These are phyloP conservation scores for Cotesia glomerata DNA, from an alignment of 1,140 invertebrate species.

Conservation along the genomic window DNA sequence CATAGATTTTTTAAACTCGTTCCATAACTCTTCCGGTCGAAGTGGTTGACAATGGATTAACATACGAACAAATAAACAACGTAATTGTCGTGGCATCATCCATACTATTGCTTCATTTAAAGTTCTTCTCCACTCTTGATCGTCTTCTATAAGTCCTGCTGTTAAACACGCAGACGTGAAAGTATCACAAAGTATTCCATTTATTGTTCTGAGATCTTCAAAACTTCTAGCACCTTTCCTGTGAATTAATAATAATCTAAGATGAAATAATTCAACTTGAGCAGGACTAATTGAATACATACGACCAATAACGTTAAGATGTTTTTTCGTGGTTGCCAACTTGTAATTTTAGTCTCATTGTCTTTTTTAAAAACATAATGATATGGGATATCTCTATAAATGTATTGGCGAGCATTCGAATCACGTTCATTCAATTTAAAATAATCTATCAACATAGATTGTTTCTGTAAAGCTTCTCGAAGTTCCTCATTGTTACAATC, in stretches of 20 bases:
- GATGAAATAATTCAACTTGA: constrained; percentile 31
- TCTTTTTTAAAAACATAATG: neutral
- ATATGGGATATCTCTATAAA: neutral
- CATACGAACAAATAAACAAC: constrained; percentile 6
- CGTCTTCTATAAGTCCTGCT: constrained; percentile 32
- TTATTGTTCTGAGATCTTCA: constrained; percentile 23
- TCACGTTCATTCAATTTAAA: neutral
- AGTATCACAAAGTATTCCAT: constrained; percentile 13
- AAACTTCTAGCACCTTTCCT: constrained; percentile 21
- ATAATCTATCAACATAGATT: neutral
- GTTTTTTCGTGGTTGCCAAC: neutral
- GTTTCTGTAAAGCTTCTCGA: neutral
- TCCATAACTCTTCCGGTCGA: neutral
- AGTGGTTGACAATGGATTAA: neutral
- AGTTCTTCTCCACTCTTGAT: constrained; percentile 22
- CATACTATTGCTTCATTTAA: constrained; percentile 5
- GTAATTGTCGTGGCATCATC: constrained; percentile 6
- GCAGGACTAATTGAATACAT: constrained; percentile 26
- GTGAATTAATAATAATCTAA: constrained; percentile 15
- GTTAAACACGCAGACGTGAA: constrained; percentile 16
- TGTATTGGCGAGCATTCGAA: neutral
- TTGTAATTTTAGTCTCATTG: neutral
- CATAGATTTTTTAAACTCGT: neutral
- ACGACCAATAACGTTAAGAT: constrained; percentile 25
- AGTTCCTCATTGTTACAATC: neutral